Conservation (phyloP, 2,888 invertebrate species). For the Thymelicus sylvestris region DNA sequence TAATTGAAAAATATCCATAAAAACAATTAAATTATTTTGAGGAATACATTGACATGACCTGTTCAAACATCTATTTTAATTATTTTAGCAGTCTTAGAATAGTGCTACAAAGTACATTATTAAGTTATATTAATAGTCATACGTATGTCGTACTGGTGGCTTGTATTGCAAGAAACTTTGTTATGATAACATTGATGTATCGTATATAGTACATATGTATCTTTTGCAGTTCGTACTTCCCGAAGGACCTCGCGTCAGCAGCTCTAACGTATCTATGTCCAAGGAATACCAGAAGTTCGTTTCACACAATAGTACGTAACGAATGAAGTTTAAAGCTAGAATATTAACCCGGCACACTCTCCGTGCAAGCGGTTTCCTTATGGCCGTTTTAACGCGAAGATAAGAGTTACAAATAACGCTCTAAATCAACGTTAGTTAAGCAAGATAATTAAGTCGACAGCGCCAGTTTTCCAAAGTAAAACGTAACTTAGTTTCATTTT, state of each 20-base stretch:
- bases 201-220: too few relatives aligned
- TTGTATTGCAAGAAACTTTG: background rate
- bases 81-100: too few relatives aligned
- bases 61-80: too few relatives aligned
- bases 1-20: too few relatives aligned
- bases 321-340: constrained; percentile 24
- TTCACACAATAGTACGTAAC: constrained; percentile 24
- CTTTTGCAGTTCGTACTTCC: constrained; percentile 5
- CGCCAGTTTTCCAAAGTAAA: background rate
- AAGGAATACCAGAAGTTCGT: constrained; percentile 18
- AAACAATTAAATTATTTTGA: too few relatives aligned
- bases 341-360: constrained; percentile 4
- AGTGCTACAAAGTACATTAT: background rate
- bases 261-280: constrained; percentile 16
- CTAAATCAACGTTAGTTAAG: constrained; percentile 12
- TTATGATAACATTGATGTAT: background rate
- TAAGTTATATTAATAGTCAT: background rate
- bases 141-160: background rate
- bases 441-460: constrained; percentile 3
- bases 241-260: constrained; percentile 17
- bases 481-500: background rate
- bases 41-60: too few relatives aligned
- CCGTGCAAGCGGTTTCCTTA: background rate
- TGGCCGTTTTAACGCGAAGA: constrained; percentile 12
- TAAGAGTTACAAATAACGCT: constrained; percentile 11